Conservation (phyloP, 2,888 invertebrate genomes). For the Pyrochroa serraticornis region DNA sequence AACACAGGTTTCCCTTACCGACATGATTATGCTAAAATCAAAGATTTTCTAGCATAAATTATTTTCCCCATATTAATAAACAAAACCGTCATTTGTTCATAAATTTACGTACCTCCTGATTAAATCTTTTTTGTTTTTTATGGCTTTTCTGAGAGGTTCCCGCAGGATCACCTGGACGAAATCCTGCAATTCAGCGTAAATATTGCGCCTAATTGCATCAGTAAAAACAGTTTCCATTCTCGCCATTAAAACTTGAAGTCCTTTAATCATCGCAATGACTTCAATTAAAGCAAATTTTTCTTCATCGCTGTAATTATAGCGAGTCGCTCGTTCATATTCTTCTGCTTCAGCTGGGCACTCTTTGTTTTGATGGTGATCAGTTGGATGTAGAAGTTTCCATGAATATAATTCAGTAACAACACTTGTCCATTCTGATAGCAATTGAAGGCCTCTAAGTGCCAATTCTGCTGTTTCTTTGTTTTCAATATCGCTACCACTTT, state of each 20-base stretch:
- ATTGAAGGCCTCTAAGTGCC: constrained; percentile 88
- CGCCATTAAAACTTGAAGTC: constrained; percentile 94
- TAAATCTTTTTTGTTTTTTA: constrained; percentile 97
- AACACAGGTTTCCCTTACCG: constrained; percentile 95
- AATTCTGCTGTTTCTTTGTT: constrained; percentile 91
- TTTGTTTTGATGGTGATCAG: constrained; percentile 94
- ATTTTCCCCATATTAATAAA: neutral
- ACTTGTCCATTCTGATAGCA: constrained; percentile 95
- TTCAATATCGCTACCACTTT: constrained; percentile 88
- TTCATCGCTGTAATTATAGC: constrained; percentile 96
- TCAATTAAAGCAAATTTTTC: constrained; percentile 98
- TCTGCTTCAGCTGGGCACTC: constrained; percentile 96
- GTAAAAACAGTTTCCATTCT: constrained; percentile 97
- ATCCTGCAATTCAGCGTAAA: constrained; percentile 96
- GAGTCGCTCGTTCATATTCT: constrained; percentile 96
- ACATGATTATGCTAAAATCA: constrained; percentile 84
- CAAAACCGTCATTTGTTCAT: neutral
- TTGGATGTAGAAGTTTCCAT: constrained; percentile 98
- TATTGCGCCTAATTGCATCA: constrained; percentile 86
- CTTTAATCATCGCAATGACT: constrained; percentile 99
- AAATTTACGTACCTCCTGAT: constrained; percentile 69
- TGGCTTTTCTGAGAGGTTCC: constrained; percentile 93
- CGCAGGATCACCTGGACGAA: constrained; percentile 89
- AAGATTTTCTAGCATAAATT: neutral
- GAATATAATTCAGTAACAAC: constrained; percentile 96